A percentile compares a stretch with the other conserved stretches of the same genome.
phyloP scores from a whole-genome alignment of 2,888 invertebrate genomes.

The Camponotus fellah region DNA sequence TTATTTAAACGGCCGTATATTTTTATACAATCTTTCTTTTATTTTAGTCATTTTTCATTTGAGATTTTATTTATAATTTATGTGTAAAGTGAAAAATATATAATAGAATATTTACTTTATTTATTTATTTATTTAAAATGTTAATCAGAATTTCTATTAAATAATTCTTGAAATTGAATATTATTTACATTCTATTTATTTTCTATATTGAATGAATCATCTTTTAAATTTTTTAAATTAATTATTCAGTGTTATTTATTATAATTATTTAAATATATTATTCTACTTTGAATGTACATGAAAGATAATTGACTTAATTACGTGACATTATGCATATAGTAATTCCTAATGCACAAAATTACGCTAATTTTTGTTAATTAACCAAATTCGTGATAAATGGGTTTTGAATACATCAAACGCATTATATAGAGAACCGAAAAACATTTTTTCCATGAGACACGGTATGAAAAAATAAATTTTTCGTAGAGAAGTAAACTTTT shows the following conservation, averaged over 20 bases:
- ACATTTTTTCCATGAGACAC: not conserved
- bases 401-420: not conserved
- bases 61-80: not conserved
- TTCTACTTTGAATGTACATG: not conserved
- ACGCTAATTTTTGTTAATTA: not conserved
- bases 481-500: not conserved
- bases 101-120: not conserved
- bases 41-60: not conserved
- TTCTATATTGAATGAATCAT: not conserved
- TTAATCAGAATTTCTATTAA: not conserved
- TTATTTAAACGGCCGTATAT: not conserved
- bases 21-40: not conserved
- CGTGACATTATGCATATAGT: not conserved
- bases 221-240: constrained; percentile 8
- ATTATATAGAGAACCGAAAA: not conserved
- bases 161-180: not conserved
- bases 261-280: not conserved
- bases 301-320: not conserved
- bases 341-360: not conserved
- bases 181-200: not conserved
- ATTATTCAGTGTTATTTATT: not conserved
- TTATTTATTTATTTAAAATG: not conserved
- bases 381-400: not conserved
- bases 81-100: not conserved
- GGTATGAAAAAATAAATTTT: not conserved